Evolutionary conservation across 2,797 vertebrate genomes (phyloP), one percentile per base, ranked within the genome.

Genomic region (Notoglanidium macrostoma): DNA sequence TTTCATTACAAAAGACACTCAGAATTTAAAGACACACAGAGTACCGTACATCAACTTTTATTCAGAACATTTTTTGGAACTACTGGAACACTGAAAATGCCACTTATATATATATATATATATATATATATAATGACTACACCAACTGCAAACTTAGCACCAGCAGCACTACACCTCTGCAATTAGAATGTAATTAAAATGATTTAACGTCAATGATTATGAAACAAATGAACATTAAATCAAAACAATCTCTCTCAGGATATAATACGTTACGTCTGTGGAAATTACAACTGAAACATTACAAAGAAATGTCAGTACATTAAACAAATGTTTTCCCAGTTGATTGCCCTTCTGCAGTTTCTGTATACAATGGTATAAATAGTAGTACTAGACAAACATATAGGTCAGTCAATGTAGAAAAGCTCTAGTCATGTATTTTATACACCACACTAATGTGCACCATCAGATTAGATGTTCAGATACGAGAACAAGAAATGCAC

Each of bases 111-210:
- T 83, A 35, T 46, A 46, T 46, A 15, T 23, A 5, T 81, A 46
- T 73, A 74, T 46, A 46, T 46, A 15, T 23, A 5, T 81, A 46
- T 73, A 74, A 73, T 74, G 59, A 91, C 77, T 87, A 83, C 77
- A 89, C 78, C 84, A 87, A 90, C 61, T 68, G 87, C 86, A 89
- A 61, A 90, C 87, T 87, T 83, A 86, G 89, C 86, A 89, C 80
- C 77, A 72, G 85, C 81, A 87, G 86, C 78, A 90, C 84, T 81
- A 89, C 61, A 81, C 40, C 51, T 84, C 49, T 44, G 84, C 26
- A 85, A 54, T 54, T 5, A 23, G 1, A 86, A 57, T 40, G 73
- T 44, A 11, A 85, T 87, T 65, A 82, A 82, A 54, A 68, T 59
- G 32, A 40, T 59, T 76, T n/a, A 15, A n/a, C 67, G 83, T 86